phyloP scores from a whole-genome alignment of 2,113 vertebrate species.

The Rhinogobius similis region DNA sequence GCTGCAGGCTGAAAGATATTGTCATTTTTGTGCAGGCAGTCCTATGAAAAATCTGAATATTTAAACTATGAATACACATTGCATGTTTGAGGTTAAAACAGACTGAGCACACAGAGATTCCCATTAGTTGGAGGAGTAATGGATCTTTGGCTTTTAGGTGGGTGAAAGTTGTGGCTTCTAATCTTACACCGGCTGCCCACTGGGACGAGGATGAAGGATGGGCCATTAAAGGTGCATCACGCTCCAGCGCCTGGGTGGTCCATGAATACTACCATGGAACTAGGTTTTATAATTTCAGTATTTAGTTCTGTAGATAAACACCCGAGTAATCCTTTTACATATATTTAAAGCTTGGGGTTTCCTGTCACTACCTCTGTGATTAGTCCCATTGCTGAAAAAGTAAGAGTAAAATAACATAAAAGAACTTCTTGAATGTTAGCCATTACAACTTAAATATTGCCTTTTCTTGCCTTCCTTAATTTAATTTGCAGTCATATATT shows the following conservation, averaged over 20 bases:
- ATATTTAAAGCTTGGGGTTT: conserved; percentile 15
- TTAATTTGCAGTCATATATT: neutral
- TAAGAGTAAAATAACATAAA: conserved; percentile 3
- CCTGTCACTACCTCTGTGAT: conserved; percentile 15
- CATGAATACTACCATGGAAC: conserved; percentile 7
- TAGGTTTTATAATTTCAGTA: conserved; percentile 18
- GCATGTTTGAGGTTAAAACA: conserved; percentile 4
- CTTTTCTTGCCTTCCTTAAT: neutral
- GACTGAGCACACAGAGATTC: conserved; percentile 34
- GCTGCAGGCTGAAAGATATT: conserved; percentile 61
- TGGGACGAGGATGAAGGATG: conserved; percentile 48
- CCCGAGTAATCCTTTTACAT: conserved; percentile 9
- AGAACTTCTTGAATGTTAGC: neutral
- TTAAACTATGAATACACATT: neutral
- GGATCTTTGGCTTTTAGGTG: conserved; percentile 50
- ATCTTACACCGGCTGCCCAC: conserved; percentile 50
- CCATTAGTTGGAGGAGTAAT: conserved; percentile 54
- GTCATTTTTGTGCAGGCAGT: conserved; percentile 43
- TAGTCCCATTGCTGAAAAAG: conserved; percentile 3
- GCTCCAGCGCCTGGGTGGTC: conserved; percentile 41
- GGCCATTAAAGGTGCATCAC: conserved; percentile 51
- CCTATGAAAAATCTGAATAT: neutral
- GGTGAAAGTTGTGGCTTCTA: conserved; percentile 57
- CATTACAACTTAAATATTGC: neutral
- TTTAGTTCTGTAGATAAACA: neutral